Evolutionary conservation across 1,140 invertebrate species (phyloP), one percentile per base, ranked within the genome.

Genomic region (Drosophila parvula): DNA sequence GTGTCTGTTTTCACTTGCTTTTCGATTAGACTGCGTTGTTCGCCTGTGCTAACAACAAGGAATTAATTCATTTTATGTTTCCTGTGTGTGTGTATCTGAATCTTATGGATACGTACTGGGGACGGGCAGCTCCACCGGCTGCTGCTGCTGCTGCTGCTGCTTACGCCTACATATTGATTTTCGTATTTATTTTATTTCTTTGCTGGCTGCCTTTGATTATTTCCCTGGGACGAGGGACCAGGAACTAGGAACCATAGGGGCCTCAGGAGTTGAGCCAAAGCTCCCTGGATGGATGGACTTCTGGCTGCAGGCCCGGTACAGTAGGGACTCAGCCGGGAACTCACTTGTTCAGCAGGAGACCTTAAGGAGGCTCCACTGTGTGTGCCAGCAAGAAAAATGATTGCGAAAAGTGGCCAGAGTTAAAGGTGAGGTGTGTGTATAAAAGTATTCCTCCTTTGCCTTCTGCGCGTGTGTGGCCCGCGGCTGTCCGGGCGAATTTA

Each of bases 11-110:
- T 89, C 84, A 88, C 85, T 89, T 89, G 84, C 69, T 89, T 89
- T 90, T 89, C 85, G 84, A 89, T 89, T 89, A 89, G 81, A 83
- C 65, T 64, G 67, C 78, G 58, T 40, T 63, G 64, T 58, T 74
- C 44, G 48, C 40, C 79, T 80, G 73, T 63, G 63, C 78, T 67
- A 78, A 78, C 80, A 83, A 78, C 78, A 71, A 73, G 69, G 85
- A 89, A 89, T 89, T 90, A 89, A 89, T 89, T 89, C 84, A 88
- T 89, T 89, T 89, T 89, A 84, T 90, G 84, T 84, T 89, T 89
- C 84, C 85, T 82, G 50, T 82, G 57, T 80, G 38, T 53, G 38
- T 30, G 40, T 68, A 41, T 57, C 27, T 63, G 32, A 12, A 38
- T 50, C 34, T 56, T 79, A 62, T 82, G 61, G 70, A 71, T 73